A percentile compares a stretch with the other conserved stretches of the same genome.
Evolutionary conservation across 2,113 vertebrate genomes (phyloP).

Genomic region (Catagonus wagneri): DNA sequence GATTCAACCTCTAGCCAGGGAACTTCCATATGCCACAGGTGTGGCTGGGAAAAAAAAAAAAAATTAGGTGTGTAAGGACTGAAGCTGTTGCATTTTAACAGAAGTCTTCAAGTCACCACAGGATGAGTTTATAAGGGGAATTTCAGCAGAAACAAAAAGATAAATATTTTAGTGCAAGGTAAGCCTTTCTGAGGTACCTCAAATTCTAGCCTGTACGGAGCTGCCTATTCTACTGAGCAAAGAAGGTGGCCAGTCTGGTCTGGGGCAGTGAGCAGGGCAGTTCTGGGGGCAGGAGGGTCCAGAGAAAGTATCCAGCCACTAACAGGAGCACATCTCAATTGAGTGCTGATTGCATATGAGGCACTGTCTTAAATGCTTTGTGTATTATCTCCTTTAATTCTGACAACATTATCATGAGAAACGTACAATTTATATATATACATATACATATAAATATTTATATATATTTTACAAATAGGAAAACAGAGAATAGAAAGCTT

Average conservation of each 20-base stretch:
- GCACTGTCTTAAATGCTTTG: not conserved
- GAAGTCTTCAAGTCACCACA: not conserved
- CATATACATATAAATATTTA: too few species aligned
- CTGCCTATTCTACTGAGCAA: not conserved
- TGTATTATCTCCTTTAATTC: conserved; percentile 12
- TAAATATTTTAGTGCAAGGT: not conserved
- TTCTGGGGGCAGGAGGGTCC: not conserved
- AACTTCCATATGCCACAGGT: too few species aligned
- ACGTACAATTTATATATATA: not conserved
- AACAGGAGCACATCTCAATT: not conserved
- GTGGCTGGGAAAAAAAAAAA: too few species aligned
- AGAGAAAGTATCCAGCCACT: not conserved
- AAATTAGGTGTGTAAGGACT: not conserved
- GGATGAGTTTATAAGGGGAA: not conserved
- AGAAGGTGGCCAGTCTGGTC: not conserved
- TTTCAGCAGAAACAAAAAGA: not conserved
- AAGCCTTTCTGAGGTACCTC: not conserved
- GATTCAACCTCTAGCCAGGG: too few species aligned
- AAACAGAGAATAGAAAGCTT: not conserved
- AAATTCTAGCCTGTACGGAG: not conserved
- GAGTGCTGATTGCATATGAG: not conserved
- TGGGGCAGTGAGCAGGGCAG: not conserved
- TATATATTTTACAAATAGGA: not conserved
- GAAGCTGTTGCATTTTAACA: not conserved
- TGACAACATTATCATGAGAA: not conserved